These are phyloP conservation scores for Meloidogyne exigua DNA, from an alignment of 1,140 invertebrate species.

Conservation along the genomic window DNA sequence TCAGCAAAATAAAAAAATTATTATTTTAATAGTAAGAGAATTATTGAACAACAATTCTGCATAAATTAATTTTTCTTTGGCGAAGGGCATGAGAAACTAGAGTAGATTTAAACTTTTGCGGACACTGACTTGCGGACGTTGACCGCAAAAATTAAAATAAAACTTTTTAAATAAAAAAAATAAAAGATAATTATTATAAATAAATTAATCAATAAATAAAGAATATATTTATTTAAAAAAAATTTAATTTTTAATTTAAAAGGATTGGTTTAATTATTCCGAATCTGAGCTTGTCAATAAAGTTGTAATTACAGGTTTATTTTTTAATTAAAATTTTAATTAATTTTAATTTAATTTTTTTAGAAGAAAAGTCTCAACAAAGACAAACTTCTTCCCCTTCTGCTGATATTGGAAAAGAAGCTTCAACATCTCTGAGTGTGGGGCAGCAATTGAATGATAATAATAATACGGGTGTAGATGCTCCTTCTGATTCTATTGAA, in stretches of 20 bases:
- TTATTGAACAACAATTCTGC: no score
- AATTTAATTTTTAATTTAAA: constrained; percentile 27
- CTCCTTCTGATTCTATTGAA: constrained; percentile 10
- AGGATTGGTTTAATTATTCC: constrained; percentile 48
- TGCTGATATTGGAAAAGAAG: background rate
- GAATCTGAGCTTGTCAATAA: constrained; percentile 47
- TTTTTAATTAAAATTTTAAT: background rate
- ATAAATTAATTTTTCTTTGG: no score
- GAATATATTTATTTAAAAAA: no score
- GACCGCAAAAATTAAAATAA: no score
- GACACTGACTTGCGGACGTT: no score
- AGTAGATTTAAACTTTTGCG: no score
- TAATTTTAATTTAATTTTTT: background rate
- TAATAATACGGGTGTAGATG: constrained; percentile 23
- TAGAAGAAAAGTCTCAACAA: constrained; percentile 16
- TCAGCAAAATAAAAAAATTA: no score
- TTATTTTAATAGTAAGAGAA: no score
- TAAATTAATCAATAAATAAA: no score
- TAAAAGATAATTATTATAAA: no score
- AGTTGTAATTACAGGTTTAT: background rate
- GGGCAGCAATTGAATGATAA: constrained; percentile 6
- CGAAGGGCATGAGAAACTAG: no score
- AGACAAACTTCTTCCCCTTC: constrained; percentile 2
- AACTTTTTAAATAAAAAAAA: no score
- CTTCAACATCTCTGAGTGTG: background rate